A percentile compares a stretch with the other conserved stretches of the same genome.
These are phyloP conservation scores for Astyanax mexicanus DNA, from an alignment of 2,797 vertebrate genomes.

Conservation along the genomic window DNA sequence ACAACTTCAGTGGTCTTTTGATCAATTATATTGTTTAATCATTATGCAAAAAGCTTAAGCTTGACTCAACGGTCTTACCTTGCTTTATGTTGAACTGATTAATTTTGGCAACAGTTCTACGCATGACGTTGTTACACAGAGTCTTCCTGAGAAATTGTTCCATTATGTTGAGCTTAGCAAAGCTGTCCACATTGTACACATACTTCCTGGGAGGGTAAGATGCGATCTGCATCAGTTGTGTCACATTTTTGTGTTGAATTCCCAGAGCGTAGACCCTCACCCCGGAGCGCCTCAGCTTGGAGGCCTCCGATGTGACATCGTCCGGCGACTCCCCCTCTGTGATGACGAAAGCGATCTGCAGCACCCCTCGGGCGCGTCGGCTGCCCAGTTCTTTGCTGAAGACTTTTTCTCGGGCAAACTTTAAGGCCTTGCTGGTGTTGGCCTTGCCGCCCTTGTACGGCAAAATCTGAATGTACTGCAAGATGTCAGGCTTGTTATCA, in stretches of 20 bases:
- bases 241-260: conserved; percentile 65
- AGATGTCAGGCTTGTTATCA: conserved; percentile 68
- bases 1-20: too few relatives aligned
- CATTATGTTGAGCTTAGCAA: conserved; percentile 72
- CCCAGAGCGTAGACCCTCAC: conserved; percentile 80
- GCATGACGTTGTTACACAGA: conserved; percentile 75
- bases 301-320: conserved; percentile 66
- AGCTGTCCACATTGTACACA: conserved; percentile 72
- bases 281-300: conserved; percentile 69
- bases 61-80: conserved; percentile 70
- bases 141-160: conserved; percentile 73
- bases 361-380: conserved; percentile 69
- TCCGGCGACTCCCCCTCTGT: conserved; percentile 79
- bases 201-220: conserved; percentile 79
- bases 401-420: conserved; percentile 71
- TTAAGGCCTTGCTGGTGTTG: conserved; percentile 76
- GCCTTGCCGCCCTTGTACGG: conserved; percentile 72
- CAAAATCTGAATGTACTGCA: conserved; percentile 79
- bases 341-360: conserved; percentile 83
- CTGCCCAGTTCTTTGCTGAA: conserved; percentile 74
- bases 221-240: conserved; percentile 75
- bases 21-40: not conserved
- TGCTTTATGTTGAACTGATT: conserved; percentile 62
- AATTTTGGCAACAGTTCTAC: conserved; percentile 32
- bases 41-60: not conserved